These are phyloP conservation scores for Scaptodrosophila latifasciaeformis DNA, from an alignment of 2,888 invertebrate genomes.

Conservation along the genomic window DNA sequence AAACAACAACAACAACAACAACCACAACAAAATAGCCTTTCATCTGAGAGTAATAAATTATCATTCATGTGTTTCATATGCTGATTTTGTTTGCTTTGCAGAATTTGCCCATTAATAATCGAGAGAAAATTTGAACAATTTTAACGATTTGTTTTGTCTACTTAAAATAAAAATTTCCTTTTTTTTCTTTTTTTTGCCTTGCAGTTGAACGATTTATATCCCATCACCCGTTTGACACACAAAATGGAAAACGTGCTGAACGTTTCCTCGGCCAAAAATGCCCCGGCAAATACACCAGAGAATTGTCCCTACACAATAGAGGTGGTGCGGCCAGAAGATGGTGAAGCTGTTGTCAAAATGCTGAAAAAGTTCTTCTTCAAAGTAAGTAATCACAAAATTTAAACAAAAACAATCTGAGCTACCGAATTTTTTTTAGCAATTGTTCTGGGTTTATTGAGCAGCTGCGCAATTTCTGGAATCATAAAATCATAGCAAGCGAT, in stretches of 20 bases:
- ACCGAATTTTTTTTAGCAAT: too few relatives aligned
- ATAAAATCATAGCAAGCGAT: too few relatives aligned
- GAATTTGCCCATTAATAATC: background rate
- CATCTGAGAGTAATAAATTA: slow-evolving; percentile 62
- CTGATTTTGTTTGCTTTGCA: background rate
- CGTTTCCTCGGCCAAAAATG: slow-evolving; percentile 43
- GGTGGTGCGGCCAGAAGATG: slow-evolving; percentile 76
- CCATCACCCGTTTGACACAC: slow-evolving; percentile 71
- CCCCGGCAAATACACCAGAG: slow-evolving; percentile 22
- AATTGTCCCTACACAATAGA: slow-evolving; percentile 73
- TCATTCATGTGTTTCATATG: slow-evolving; percentile 16
- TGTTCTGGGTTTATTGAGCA: too few relatives aligned
- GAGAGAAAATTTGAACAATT: background rate
- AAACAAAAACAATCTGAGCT: too few relatives aligned
- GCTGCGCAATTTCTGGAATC: too few relatives aligned
- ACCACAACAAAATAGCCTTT: slow-evolving; percentile 53
- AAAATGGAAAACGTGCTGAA: slow-evolving; percentile 72
- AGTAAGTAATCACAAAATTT: slow-evolving; percentile 60
- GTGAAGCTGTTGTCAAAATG: slow-evolving; percentile 77
- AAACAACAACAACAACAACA: too few relatives aligned
- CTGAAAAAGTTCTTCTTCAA: slow-evolving; percentile 79
- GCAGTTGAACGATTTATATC: slow-evolving; percentile 73
- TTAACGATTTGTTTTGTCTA: slow-evolving; percentile 42
- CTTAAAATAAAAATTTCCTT: too few relatives aligned
- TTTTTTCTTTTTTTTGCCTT: slow-evolving; percentile 32